A percentile compares a stretch with the other conserved stretches of the same genome.
Conservation (phyloP, 2,113 vertebrate genomes). For the Peromyscus leucopus region DNA sequence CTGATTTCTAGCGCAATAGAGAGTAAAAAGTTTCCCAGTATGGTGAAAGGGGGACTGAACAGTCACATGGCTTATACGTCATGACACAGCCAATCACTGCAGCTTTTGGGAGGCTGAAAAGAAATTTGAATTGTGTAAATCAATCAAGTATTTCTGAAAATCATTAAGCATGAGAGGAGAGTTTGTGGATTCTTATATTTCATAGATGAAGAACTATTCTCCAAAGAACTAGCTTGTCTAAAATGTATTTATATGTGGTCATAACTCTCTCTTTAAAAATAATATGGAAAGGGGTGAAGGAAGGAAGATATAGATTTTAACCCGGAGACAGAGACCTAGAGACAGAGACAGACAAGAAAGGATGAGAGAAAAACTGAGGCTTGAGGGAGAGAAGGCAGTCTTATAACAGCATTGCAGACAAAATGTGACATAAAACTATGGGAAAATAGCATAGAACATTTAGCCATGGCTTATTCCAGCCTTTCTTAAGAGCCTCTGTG, state of each 20-base stretch:
- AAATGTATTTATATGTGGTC: neutral
- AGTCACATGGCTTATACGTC: neutral
- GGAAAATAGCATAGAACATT: neutral
- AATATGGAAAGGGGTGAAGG: neutral
- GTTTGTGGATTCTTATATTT: conserved; percentile 22
- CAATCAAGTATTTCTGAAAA: conserved; percentile 32
- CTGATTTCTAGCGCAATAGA: neutral
- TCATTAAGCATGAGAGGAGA: neutral
- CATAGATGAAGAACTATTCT: neutral
- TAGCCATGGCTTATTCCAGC: neutral
- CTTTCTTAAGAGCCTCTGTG: neutral
- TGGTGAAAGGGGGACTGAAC: neutral
- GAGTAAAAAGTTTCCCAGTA: neutral
- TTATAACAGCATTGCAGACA: neutral
- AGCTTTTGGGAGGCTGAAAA: conserved; percentile 15
- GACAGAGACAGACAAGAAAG: neutral
- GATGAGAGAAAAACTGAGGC: neutral
- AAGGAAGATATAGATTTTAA: neutral
- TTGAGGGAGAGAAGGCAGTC: neutral
- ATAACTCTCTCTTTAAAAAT: neutral
- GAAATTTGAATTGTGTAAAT: neutral
- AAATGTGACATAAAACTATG: neutral
- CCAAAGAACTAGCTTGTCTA: conserved; percentile 18
- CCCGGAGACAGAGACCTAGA: neutral
- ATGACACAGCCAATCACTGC: neutral